A percentile compares a stretch with the other conserved stretches of the same genome.
Conservation (phyloP, 1,140 invertebrate genomes). For the Aplysia californica region DNA sequence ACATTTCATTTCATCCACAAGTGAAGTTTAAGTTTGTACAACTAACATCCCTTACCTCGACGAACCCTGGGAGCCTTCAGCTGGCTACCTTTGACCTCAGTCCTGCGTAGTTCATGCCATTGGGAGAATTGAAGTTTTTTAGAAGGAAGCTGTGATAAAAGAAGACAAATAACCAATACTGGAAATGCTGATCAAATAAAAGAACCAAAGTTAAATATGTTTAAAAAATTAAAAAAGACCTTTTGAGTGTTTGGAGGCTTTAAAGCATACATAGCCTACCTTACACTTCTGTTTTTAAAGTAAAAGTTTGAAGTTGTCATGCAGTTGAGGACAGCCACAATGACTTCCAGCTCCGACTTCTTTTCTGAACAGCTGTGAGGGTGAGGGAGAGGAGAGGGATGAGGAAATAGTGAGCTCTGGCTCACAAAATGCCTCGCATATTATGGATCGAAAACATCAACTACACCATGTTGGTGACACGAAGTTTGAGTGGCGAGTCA, state of each 20-base stretch:
- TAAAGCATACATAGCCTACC: background rate
- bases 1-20: too few species aligned
- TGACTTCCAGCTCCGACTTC: too few species aligned
- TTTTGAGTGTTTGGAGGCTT: background rate
- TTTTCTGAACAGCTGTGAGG: too few species aligned
- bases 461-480: too few species aligned
- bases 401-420: too few species aligned
- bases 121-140: conserved; percentile 51
- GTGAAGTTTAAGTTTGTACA: too few species aligned
- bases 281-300: background rate
- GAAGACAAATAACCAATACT: background rate
- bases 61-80: conserved; percentile 55
- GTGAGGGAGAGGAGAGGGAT: too few species aligned
- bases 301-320: background rate
- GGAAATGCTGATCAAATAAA: background rate
- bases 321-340: background rate
- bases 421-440: too few species aligned
- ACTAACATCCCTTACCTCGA: conserved; percentile 51
- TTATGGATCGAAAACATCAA: too few species aligned
- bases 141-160: conserved; percentile 53
- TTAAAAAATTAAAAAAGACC: background rate
- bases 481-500: too few species aligned
- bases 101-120: conserved; percentile 52
- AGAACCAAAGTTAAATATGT: background rate
- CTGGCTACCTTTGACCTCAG: conserved; percentile 44